Base-by-base conservation (phyloP, 2,113 vertebrate species). In the Leucosticte australis region DNA sequence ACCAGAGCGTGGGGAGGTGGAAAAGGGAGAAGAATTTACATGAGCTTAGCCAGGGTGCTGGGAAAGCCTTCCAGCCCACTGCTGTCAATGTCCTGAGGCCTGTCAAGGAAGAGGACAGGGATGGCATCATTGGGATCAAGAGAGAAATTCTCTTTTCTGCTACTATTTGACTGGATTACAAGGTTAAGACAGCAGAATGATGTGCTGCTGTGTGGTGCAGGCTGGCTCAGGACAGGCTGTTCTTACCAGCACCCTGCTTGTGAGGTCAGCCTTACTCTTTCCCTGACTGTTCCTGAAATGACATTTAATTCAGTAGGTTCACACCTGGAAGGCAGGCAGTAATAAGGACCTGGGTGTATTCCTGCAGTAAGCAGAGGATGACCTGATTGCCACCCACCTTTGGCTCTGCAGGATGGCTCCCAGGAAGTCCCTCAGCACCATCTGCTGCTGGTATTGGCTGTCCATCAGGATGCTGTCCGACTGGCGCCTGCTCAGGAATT, bases 391-490 rank as follows among this genome's bases (percentile, higher is more conserved):
- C 64, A 87, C 94, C 75, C 90, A 98, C 98, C 97, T 96, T 6
- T 90, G 96, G 28, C 87, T 96, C 63, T 96, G 97, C 83, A 95
- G 73, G 68, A 98, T 76, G 89, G 97, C 94, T 88, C 80, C 96
- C 96, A 98, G 90, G 93, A 96, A 90, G 91, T 96, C 96, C 81
- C 96, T 96, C 28, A 98, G 19, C 0, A 95, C 90, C 94, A 86
- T 93, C 80, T 95, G 97, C 42, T 97, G 97, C 39, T 96, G 96
- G 84, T 95, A 96, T 5, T 80, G 89, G 74, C 95, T 97, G 93
- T 97, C 96, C 94, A 96, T 91, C 90, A 97, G 94, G 87, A 96
- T 41, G 53, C 95, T 62, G 71, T 96, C 98, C 6, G 95, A 95
- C 87, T 98, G 97, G 50, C 97, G 97, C 83, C 97, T 82, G 16